These are phyloP conservation scores for Lobophora halterata DNA, from an alignment of 2,888 invertebrate genomes.

Conservation along the genomic window DNA sequence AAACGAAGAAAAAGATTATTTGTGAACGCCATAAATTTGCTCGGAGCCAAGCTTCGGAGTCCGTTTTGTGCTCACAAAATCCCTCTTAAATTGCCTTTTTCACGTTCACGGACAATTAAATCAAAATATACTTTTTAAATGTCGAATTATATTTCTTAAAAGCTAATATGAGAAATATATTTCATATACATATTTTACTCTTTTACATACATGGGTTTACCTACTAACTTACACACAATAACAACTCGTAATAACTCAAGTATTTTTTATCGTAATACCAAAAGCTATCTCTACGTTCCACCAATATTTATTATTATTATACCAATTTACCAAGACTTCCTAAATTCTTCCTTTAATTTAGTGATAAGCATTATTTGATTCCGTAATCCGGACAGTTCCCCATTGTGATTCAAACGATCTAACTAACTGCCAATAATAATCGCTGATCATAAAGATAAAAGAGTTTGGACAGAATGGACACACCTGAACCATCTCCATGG, in stretches of 20 bases:
- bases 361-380: slow-evolving; percentile 36
- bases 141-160: slow-evolving; percentile 10
- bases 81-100: slow-evolving; percentile 52
- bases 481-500: slow-evolving; percentile 8
- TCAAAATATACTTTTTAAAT: slow-evolving; percentile 34
- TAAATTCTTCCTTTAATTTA: slow-evolving; percentile 23
- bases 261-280: too few species aligned
- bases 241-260: too few species aligned
- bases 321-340: too few species aligned
- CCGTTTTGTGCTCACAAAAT: slow-evolving; percentile 35
- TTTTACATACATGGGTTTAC: too few species aligned
- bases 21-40: slow-evolving; percentile 57
- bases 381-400: slow-evolving; percentile 39
- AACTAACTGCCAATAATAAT: slow-evolving; percentile 34
- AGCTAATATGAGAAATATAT: background rate
- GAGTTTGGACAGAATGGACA: slow-evolving; percentile 6
- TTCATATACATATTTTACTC: background rate
- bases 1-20: slow-evolving; percentile 49
- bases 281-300: too few species aligned
- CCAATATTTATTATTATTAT: too few species aligned
- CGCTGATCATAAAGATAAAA: slow-evolving; percentile 22
- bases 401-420: slow-evolving; percentile 42
- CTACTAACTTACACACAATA: too few species aligned
- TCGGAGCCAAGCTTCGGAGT: slow-evolving; percentile 43
- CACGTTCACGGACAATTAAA: slow-evolving; percentile 53